Percentiles rank a stretch among this genome's conserved stretches.
Evolutionary conservation across 1,140 invertebrate genomes (phyloP).

Genomic region (Drosophila repleta): DNA sequence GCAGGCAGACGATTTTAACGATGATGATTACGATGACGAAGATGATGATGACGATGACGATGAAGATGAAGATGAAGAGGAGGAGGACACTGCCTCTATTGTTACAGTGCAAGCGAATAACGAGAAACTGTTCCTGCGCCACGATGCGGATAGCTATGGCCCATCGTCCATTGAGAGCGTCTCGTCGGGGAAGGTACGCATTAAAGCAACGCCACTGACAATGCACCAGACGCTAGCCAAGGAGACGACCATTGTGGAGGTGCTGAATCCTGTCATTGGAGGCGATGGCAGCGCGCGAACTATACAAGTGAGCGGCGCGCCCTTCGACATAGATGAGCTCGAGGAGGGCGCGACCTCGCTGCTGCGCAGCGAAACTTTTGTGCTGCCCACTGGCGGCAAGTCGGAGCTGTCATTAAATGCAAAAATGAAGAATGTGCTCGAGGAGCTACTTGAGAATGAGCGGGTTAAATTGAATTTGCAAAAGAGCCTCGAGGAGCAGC

Average conservation of each 20-base stretch:
- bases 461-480: slow-evolving; percentile 84
- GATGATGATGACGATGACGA: slow-evolving; percentile 55
- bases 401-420: slow-evolving; percentile 83
- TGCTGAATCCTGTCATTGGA: slow-evolving; percentile 79
- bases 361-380: slow-evolving; percentile 79
- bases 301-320: slow-evolving; percentile 72
- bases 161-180: slow-evolving; percentile 79
- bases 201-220: slow-evolving; percentile 68
- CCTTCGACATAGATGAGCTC: slow-evolving; percentile 59
- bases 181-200: slow-evolving; percentile 70
- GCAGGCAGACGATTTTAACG: slow-evolving; percentile 48
- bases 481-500: slow-evolving; percentile 77
- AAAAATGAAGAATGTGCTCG: slow-evolving; percentile 84
- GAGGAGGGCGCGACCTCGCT: slow-evolving; percentile 54
- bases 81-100: slow-evolving; percentile 82
- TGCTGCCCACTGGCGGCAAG: slow-evolving; percentile 55
- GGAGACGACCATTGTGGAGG: slow-evolving; percentile 82
- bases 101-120: slow-evolving; percentile 78
- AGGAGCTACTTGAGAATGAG: slow-evolving; percentile 82
- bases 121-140: slow-evolving; percentile 78
- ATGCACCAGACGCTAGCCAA: slow-evolving; percentile 79
- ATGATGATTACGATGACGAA: slow-evolving; percentile 42
- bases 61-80: slow-evolving; percentile 68
- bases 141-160: slow-evolving; percentile 68
- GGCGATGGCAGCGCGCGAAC: slow-evolving; percentile 77